Base-by-base conservation (phyloP, 2,797 vertebrate genomes). In the Scomberomorus guttatus region DNA sequence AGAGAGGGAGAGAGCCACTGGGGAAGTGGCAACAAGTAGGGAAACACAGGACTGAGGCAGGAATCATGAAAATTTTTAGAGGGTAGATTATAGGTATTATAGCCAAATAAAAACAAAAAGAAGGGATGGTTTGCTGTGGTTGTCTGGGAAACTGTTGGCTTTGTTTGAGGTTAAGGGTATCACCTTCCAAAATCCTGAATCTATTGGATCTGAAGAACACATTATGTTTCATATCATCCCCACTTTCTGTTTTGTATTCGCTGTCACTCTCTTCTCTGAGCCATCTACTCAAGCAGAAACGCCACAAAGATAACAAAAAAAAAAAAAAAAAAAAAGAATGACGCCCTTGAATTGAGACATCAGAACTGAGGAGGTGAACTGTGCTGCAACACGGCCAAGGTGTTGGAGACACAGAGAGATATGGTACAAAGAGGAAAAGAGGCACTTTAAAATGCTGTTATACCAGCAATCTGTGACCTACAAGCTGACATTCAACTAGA, bases 401-500 rank as follows among this genome's bases (percentile, higher is more conserved):
- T 50, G 66, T 51, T 74, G 55, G 59, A 82, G 67, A 77, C 50
- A 14, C 22, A 73, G 64, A 71, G 61, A 70, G 59, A 70, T 66
- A 27, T 0, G 9, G 34, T 50, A 66, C 61, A 58, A 73, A 81
- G 69, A 80, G 74, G 54, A 62, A 83, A 86, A 81, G 65, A 78
- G 72, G 24, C 73, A 84, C 87, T 90, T 90, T 85, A 86, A 84
- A 87, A 83, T 54, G 70, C 78, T 75, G 82, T 87, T 85, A 81
- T 52, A 82, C 56, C 70, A 82, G 74, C 76, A 80, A 82, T 82
- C 73, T 80, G 81, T 87, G 84, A 84, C 89, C 89, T 89, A 87
- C 81, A 75, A 20, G 66, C 71, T 93, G 91, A 89, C 90, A 91
- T 93, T 92, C 87, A 89, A 42, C 50, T 60, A 52, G 80, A 73